Base-by-base conservation (phyloP, 2,797 vertebrate species). In the Brachyrhaphis roseni region DNA sequence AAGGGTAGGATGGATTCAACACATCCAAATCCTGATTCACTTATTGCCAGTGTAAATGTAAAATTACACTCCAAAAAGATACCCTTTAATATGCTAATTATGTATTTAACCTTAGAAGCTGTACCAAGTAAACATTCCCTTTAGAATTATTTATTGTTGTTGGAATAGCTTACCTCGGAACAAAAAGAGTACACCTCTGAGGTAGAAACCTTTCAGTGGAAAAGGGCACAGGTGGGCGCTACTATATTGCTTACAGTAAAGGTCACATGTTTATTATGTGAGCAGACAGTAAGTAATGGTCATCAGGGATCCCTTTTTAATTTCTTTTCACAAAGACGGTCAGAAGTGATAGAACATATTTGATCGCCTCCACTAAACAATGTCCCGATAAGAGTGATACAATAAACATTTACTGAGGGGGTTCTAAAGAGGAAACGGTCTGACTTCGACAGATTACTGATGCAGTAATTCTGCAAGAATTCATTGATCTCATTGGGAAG, bases 141-240 rank as follows among this genome's bases (percentile, higher is more conserved):
- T 82, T 78, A 78, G 12, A 80, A 84, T 57, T 34, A 76, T 71
- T 82, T 26, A 72, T 83, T 62, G 43, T 28, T 74, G 43, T 84
- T 12, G 16, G 79, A 53, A 59, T n/a, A 4, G 49, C 13, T 41
- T 43, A 26, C 47, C 43, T 23, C 0, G 31, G 39, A 31, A 74
- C 11, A 16, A 82, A 76, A 74, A 59, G 8, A 79, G 74, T 1
- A 78, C 18, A 47, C 18, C 41, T 83, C 59, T 28, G 34, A 66
- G 20, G 55, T 4, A 16, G 4, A 71, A 74, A 49, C 55, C 15
- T 76, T 79, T 78, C 47, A 49, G 47, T 18, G 53, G 8, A 59
- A 80, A 75, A 26, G 53, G 46, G 68, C 68, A 72, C 57, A 57
- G 34, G 34, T 64, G 62, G 47, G 8, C 1, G 11, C 39, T 28